phyloP scores from a whole-genome alignment of 2,888 invertebrate genomes.

The Amaurobius ferox region DNA sequence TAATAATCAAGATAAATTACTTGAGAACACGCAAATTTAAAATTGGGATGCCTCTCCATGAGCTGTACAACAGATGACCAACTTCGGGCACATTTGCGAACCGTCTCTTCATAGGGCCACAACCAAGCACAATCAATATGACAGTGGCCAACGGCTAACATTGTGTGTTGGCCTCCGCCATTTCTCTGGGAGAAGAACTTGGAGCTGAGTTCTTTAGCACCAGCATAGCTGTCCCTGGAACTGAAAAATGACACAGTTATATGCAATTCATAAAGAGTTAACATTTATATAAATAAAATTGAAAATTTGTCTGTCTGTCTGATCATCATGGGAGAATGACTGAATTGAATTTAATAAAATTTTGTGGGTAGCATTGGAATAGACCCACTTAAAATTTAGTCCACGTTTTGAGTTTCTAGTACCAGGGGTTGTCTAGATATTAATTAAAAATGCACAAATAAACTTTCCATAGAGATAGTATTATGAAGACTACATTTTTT shows the following conservation, averaged over 20 bases:
- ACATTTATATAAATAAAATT: no score
- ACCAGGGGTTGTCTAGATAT: no score
- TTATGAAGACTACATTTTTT: no score
- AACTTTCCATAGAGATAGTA: no score
- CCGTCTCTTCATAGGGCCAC: slow-evolving; percentile 80
- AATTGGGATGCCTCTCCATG: slow-evolving; percentile 79
- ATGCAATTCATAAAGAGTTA: neutral
- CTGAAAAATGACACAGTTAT: neutral
- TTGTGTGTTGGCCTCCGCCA: slow-evolving; percentile 78
- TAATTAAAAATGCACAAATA: no score
- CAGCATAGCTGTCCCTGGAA: slow-evolving; percentile 73
- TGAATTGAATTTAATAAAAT: no score
- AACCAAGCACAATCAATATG: slow-evolving; percentile 81
- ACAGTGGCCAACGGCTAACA: slow-evolving; percentile 79
- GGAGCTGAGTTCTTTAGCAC: slow-evolving; percentile 77
- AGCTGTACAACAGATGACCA: slow-evolving; percentile 79
- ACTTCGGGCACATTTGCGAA: slow-evolving; percentile 79
- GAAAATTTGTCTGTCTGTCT: no score
- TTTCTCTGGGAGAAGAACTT: slow-evolving; percentile 78
- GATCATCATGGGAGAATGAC: no score
- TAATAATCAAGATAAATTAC: no score
- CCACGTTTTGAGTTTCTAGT: no score
- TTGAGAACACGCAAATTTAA: slow-evolving; percentile 79
- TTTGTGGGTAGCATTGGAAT: no score
- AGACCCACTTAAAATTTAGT: no score